phyloP scores from a whole-genome alignment of 2,888 invertebrate species.

The Argyra leucocephala region DNA sequence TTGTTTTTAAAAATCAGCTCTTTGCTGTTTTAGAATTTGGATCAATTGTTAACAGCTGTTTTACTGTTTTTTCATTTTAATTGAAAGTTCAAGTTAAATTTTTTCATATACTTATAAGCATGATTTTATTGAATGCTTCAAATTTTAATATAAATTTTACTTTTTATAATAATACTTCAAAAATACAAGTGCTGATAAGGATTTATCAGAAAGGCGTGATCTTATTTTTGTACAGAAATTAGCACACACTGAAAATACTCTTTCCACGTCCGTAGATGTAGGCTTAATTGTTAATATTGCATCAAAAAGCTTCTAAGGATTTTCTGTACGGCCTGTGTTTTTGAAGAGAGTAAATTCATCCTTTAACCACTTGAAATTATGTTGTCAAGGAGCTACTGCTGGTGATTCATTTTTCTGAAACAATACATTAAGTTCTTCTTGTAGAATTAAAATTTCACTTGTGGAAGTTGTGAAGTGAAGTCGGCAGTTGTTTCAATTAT shows the following conservation, averaged over 20 bases:
- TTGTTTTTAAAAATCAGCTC: not conserved
- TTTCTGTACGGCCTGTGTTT: no score
- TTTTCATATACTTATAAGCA: not conserved
- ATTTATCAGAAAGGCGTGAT: slow-evolving; percentile 6
- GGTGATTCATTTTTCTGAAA: slow-evolving; percentile 1
- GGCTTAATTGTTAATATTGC: no score
- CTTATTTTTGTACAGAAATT: slow-evolving; percentile 11
- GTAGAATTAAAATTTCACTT: no score
- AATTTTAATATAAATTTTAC: slow-evolving; percentile 10
- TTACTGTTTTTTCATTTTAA: not conserved
- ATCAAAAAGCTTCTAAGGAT: no score
- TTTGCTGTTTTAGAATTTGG: not conserved
- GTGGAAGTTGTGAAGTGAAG: no score
- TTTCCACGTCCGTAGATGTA: no score
- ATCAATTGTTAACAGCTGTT: not conserved
- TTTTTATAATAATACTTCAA: no score
- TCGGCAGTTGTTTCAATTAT: slow-evolving; percentile 1
- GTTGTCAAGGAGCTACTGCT: not conserved
- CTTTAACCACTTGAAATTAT: not conserved
- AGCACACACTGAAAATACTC: not conserved
- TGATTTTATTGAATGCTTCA: not conserved
- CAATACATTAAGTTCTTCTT: no score
- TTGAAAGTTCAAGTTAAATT: not conserved
- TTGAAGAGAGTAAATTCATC: not conserved
- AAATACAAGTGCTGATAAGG: slow-evolving; percentile 7